Evolutionary conservation across 2,888 invertebrate genomes (phyloP).

Genomic region (Baronia brevicornis): DNA sequence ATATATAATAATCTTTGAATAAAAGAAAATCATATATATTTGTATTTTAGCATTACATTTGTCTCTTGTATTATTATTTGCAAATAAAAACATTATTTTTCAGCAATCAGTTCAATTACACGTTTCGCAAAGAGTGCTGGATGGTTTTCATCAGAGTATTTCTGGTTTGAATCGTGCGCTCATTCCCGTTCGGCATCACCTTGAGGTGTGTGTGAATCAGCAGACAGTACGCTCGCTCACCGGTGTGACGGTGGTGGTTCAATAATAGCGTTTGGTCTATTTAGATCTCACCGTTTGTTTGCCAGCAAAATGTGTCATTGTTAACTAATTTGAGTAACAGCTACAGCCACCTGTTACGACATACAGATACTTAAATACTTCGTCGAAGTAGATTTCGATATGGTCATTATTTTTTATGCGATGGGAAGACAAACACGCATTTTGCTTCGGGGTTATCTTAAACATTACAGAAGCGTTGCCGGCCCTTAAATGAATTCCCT

Average conservation of each 20-base stretch:
- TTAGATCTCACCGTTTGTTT: constrained; percentile 71
- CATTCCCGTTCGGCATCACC: constrained; percentile 42
- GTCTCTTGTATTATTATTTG: too few species aligned
- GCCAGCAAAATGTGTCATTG: constrained; percentile 76
- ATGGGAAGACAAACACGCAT: constrained; percentile 15
- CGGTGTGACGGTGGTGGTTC: constrained; percentile 64
- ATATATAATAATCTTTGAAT: constrained; percentile 2
- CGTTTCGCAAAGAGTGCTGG: too few species aligned
- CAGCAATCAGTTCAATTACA: too few species aligned
- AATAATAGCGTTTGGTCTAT: constrained; percentile 71
- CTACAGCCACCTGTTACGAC: constrained; percentile 71
- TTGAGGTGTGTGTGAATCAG: constrained; percentile 71
- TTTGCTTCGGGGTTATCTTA: too few species aligned
- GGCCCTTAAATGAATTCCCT: too few species aligned
- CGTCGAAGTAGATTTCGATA: constrained; percentile 38
- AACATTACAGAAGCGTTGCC: constrained; percentile 1
- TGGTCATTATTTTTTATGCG: constrained; percentile 35
- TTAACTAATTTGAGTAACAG: constrained; percentile 74
- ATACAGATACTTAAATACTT: constrained; percentile 36
- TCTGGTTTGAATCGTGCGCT: constrained; percentile 23
- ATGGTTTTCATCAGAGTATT: constrained; percentile 1
- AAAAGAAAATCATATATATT: neutral
- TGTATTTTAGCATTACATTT: neutral
- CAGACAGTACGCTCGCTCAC: constrained; percentile 58
- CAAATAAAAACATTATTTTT: too few species aligned